Percentiles rank a stretch among this genome's conserved stretches.
phyloP scores from a whole-genome alignment of 2,797 vertebrate species.

The Pseudotriccus pelzelni region DNA sequence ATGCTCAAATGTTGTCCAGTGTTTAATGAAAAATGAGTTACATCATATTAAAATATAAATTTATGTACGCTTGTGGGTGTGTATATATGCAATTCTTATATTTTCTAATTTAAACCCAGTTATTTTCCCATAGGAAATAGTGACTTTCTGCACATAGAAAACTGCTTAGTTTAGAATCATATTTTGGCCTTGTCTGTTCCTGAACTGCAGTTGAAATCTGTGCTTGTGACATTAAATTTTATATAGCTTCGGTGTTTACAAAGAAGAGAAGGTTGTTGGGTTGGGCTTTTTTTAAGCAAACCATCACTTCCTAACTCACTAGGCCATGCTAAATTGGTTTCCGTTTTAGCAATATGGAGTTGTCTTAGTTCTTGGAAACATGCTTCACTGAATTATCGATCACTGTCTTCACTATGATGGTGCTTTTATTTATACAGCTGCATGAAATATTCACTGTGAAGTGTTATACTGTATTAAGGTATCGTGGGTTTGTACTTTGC shows the following conservation, averaged over 20 bases:
- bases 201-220: not conserved
- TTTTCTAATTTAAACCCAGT: not conserved
- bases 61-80: not conserved
- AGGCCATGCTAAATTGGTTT: not conserved
- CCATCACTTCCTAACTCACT: not conserved
- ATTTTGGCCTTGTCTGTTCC: not conserved
- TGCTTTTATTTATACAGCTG: constrained; percentile 11
- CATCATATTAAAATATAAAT: not conserved
- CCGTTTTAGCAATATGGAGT: not conserved
- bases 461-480: not conserved
- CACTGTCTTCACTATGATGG: not conserved
- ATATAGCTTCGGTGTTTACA: not conserved
- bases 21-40: not conserved
- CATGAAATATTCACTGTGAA: not conserved
- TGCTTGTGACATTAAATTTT: not conserved
- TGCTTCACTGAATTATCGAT: constrained; percentile 3
- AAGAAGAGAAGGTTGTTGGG: not conserved
- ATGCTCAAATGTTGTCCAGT: not conserved
- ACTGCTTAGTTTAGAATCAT: not conserved
- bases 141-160: not conserved
- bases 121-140: not conserved
- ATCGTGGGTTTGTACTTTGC: not conserved
- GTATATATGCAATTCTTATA: not conserved
- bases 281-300: not conserved
- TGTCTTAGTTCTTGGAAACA: constrained; percentile 6